A percentile compares a stretch with the other conserved stretches of the same genome.
phyloP scores from a whole-genome alignment of 2,888 invertebrate species.

The Ctenicera cuprea region DNA sequence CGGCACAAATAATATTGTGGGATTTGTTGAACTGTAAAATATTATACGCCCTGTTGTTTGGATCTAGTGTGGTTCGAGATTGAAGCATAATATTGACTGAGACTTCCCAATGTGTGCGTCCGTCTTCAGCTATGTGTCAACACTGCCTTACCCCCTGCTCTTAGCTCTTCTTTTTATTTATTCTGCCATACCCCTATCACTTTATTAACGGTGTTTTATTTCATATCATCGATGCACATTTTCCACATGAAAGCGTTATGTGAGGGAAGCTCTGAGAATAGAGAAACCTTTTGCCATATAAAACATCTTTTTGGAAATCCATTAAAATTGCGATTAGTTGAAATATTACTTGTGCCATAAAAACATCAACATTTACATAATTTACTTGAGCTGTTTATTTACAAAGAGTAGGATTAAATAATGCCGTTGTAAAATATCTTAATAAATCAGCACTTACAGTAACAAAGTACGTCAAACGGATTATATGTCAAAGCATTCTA shows the following conservation, averaged over 20 bases:
- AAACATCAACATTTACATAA: background rate
- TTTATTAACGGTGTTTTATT: conserved; percentile 44
- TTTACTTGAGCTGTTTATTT: background rate
- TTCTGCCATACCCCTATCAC: conserved; percentile 43
- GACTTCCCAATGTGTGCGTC: conserved; percentile 63
- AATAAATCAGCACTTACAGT: conserved; percentile 14
- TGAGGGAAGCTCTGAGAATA: background rate
- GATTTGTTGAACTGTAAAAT: conserved; percentile 61
- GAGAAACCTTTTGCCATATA: background rate
- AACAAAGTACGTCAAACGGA: conserved; percentile 29
- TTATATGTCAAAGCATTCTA: conserved; percentile 34
- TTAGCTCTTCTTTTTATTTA: conserved; percentile 42
- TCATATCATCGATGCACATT: conserved; percentile 12
- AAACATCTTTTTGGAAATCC: background rate
- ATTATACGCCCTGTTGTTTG: conserved; percentile 61
- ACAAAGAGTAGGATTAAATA: background rate
- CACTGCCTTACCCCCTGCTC: conserved; percentile 50
- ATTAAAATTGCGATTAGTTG: background rate
- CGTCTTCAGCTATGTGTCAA: conserved; percentile 63
- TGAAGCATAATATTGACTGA: conserved; percentile 68
- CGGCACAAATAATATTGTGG: conserved; percentile 59
- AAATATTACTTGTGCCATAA: no score
- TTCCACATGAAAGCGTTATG: conserved; percentile 3
- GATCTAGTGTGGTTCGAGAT: conserved; percentile 61
- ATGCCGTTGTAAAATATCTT: conserved; percentile 3